phyloP scores from a whole-genome alignment of 2,113 vertebrate species.

The Charadrius vociferus region DNA sequence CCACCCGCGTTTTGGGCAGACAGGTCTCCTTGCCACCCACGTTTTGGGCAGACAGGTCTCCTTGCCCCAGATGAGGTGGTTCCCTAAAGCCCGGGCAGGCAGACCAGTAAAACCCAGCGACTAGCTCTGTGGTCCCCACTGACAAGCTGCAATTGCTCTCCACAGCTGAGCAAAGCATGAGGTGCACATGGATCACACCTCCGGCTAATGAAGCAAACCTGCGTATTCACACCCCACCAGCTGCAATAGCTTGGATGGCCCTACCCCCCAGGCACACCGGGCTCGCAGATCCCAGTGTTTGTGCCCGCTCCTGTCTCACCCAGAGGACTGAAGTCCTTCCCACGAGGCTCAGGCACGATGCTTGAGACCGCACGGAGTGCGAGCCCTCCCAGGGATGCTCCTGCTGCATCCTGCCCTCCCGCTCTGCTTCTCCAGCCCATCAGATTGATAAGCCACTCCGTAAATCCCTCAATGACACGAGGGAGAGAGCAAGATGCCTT shows the following conservation, averaged over 20 bases:
- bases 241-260: not conserved
- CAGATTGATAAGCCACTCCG: fast-evolving
- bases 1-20: fast-evolving
- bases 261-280: fast-evolving
- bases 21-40: fast-evolving
- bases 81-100: not conserved
- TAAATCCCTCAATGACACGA: not conserved
- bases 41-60: not conserved
- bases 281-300: not conserved
- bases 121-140: not conserved
- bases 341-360: fast-evolving
- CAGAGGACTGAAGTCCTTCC: not conserved
- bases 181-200: not conserved
- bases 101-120: not conserved
- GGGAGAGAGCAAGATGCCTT: not conserved
- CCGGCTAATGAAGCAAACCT: not conserved
- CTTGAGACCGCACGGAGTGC: fast-evolving
- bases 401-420: not conserved
- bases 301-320: not conserved
- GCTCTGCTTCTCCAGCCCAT: not conserved
- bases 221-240: not conserved
- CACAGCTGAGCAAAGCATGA: fast-evolving
- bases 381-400: not conserved
- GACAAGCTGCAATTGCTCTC: not conserved
- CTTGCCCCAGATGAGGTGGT: not conserved